Evolutionary conservation across 1,140 invertebrate genomes (phyloP).

Genomic region (Lordiphosa clarofinis): DNA sequence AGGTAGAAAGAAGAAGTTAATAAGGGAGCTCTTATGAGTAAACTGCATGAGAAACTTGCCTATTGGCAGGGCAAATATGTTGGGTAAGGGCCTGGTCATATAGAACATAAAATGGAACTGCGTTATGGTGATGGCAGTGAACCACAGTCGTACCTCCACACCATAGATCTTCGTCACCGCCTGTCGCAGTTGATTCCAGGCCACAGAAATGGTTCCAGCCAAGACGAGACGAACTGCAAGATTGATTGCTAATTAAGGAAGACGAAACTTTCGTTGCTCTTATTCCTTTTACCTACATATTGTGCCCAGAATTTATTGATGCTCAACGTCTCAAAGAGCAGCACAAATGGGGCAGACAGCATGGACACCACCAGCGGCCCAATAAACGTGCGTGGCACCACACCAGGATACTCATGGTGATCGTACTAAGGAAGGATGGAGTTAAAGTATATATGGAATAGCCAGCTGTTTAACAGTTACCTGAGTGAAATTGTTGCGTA

Average conservation of each 20-base stretch:
- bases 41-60: constrained; percentile 82
- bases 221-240: constrained; percentile 91
- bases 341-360: constrained; percentile 88
- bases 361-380: constrained; percentile 93
- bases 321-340: constrained; percentile 85
- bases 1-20: constrained; percentile 70
- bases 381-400: constrained; percentile 97
- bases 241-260: background rate
- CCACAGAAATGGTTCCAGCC: constrained; percentile 86
- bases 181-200: constrained; percentile 87
- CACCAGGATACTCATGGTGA: constrained; percentile 98
- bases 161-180: constrained; percentile 90
- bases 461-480: constrained; percentile 80
- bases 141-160: constrained; percentile 88
- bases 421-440: constrained; percentile 90
- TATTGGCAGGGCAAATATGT: constrained; percentile 95
- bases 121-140: constrained; percentile 90
- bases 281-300: constrained; percentile 89
- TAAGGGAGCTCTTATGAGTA: background rate
- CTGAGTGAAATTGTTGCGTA: constrained; percentile 89
- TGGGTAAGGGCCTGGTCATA: constrained; percentile 95
- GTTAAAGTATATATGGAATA: background rate
- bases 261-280: background rate
- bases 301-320: constrained; percentile 94
- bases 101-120: constrained; percentile 99